These are phyloP conservation scores for Manduca sexta DNA, from an alignment of 1,140 invertebrate genomes.

Conservation along the genomic window DNA sequence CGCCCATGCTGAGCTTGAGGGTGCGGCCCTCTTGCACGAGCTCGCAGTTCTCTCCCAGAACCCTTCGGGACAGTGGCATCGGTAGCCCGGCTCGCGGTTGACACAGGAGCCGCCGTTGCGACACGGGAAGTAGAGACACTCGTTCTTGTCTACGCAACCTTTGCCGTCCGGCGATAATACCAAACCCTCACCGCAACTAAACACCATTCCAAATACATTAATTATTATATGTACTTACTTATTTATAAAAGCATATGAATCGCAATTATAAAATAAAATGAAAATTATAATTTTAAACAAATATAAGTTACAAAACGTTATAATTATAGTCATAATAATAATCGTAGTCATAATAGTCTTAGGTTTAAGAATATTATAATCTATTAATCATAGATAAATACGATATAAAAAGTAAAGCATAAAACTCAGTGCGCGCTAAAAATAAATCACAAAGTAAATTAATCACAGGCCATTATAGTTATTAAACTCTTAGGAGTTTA, in stretches of 20 bases:
- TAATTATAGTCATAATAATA: not conserved
- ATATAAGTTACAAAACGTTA: not conserved
- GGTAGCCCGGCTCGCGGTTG: conserved; percentile 88
- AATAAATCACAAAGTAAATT: conserved; percentile 15
- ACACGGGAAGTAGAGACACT: conserved; percentile 93
- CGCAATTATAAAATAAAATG: conserved; percentile 10
- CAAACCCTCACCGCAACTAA: conserved; percentile 92
- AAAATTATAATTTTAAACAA: conserved; percentile 16
- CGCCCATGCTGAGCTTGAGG: conserved; percentile 93
- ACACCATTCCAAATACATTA: conserved; percentile 44
- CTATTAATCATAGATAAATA: conserved; percentile 3
- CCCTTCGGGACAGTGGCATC: conserved; percentile 90
- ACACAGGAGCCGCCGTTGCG: conserved; percentile 92
- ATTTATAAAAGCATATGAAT: conserved; percentile 5
- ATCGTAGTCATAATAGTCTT: conserved; percentile 1
- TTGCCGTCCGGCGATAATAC: conserved; percentile 90
- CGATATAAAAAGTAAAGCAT: conserved; percentile 11
- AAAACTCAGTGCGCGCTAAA: conserved; percentile 55
- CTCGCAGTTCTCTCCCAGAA: conserved; percentile 96
- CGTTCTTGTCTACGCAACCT: conserved; percentile 94
- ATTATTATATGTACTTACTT: conserved; percentile 10
- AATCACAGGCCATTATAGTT: not conserved
- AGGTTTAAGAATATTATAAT: not conserved
- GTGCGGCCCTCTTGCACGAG: conserved; percentile 93
- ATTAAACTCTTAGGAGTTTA: not conserved